These are phyloP conservation scores for Dermatophagoides farinae DNA, from an alignment of 1,140 invertebrate genomes.

Conservation along the genomic window DNA sequence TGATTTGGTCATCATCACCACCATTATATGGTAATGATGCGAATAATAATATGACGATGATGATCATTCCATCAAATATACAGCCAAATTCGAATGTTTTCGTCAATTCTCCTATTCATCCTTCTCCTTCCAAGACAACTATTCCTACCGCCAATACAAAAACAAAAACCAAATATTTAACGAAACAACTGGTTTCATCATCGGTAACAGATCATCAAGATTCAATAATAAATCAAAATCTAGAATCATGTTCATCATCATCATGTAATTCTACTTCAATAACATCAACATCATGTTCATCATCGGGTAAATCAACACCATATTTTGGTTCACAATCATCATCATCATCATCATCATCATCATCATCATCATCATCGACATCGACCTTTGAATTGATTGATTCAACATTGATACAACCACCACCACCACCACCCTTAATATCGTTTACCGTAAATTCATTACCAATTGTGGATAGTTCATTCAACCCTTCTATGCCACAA, in stretches of 20 bases:
- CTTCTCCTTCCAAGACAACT: too few species aligned
- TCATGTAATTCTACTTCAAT: neutral
- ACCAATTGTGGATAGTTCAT: too few species aligned
- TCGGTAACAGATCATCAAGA: conserved; percentile 33
- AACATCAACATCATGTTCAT: neutral
- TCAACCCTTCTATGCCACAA: neutral
- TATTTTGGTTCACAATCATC: neutral
- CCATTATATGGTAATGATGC: too few species aligned
- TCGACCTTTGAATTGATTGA: neutral
- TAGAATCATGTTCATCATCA: neutral
- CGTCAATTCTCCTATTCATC: too few species aligned
- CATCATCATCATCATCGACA: neutral
- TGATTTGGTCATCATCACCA: conserved; percentile 46
- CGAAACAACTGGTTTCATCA: too few species aligned
- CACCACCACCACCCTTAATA: neutral
- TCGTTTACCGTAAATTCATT: too few species aligned
- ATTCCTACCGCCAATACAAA: too few species aligned
- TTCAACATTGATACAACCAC: neutral
- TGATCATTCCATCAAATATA: too few species aligned
- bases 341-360: neutral
- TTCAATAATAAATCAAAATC: neutral
- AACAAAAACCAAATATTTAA: too few species aligned
- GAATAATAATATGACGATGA: conserved; percentile 40
- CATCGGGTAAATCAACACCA: neutral
- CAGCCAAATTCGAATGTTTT: too few species aligned